Percentiles rank a stretch among this genome's conserved stretches.
phyloP scores from a whole-genome alignment of 2,797 vertebrate species.

The Pelochelys cantorii region DNA sequence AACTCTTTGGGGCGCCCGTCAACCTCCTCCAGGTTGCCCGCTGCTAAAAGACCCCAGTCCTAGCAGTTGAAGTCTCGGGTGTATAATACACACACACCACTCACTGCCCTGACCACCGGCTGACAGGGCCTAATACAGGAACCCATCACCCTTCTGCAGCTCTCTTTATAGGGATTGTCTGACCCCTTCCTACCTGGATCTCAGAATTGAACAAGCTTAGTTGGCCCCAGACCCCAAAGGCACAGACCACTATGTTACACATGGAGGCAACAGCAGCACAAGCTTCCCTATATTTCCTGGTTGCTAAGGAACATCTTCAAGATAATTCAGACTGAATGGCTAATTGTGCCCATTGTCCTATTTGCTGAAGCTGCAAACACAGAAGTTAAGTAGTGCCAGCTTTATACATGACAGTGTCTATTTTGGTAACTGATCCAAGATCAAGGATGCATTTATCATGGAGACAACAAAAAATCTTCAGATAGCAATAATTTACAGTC shows the following conservation, averaged over 20 bases:
- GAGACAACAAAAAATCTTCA: not conserved
- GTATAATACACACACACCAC: too few species aligned
- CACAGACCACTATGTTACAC: not conserved
- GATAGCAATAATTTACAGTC: not conserved
- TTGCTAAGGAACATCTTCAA: not conserved
- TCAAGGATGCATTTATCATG: not conserved
- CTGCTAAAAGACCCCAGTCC: too few species aligned
- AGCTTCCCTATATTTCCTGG: fast-evolving
- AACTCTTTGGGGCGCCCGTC: too few species aligned
- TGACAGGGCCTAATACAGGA: not conserved
- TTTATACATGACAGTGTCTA: not conserved
- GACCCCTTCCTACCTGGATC: not conserved
- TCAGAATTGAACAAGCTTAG: not conserved
- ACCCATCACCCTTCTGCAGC: not conserved
- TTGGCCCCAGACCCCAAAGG: not conserved
- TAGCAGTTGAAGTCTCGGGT: too few species aligned
- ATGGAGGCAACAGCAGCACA: not conserved
- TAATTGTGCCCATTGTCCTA: not conserved
- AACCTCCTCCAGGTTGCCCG: too few species aligned
- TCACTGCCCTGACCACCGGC: too few species aligned
- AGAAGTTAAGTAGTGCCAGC: not conserved
- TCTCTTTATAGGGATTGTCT: not conserved
- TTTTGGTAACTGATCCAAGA: not conserved
- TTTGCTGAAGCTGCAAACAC: not conserved
- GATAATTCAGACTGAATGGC: not conserved